phyloP scores from a whole-genome alignment of 2,113 vertebrate species.

The Serinus canaria region DNA sequence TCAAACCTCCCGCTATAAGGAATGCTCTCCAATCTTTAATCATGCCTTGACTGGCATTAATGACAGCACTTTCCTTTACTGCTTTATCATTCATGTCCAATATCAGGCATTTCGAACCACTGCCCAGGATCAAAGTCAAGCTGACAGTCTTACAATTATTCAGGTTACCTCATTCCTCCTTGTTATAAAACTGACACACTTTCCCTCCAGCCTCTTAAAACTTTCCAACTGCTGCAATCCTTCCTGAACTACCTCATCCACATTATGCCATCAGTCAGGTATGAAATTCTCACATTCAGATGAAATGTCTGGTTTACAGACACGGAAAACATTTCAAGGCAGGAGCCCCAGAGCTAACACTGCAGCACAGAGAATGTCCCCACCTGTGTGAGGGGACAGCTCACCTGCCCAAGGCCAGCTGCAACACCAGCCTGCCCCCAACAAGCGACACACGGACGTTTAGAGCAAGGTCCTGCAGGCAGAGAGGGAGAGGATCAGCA shows the following conservation, averaged over 20 bases:
- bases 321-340: fast-evolving
- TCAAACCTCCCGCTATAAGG: neutral
- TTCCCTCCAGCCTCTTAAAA: neutral
- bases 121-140: slow-evolving; percentile 10
- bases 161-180: neutral
- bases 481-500: neutral
- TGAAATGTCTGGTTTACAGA: neutral
- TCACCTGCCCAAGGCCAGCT: slow-evolving; percentile 7
- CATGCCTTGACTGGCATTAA: slow-evolving; percentile 15
- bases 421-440: slow-evolving; percentile 1
- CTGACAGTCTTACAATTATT: neutral
- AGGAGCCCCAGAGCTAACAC: fast-evolving
- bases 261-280: neutral
- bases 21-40: slow-evolving; percentile 5
- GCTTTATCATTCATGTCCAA: slow-evolving; percentile 18
- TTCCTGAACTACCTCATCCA: neutral
- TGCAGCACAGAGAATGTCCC: neutral
- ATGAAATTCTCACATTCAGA: neutral
- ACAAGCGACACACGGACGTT: fast-evolving
- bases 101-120: neutral
- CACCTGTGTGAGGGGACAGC: neutral
- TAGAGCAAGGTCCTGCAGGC: slow-evolving; percentile 2
- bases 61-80: neutral
- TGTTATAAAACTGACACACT: neutral
- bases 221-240: neutral